These are phyloP conservation scores for Callaeas wilsoni DNA, from an alignment of 2,113 vertebrate species.

Conservation along the genomic window DNA sequence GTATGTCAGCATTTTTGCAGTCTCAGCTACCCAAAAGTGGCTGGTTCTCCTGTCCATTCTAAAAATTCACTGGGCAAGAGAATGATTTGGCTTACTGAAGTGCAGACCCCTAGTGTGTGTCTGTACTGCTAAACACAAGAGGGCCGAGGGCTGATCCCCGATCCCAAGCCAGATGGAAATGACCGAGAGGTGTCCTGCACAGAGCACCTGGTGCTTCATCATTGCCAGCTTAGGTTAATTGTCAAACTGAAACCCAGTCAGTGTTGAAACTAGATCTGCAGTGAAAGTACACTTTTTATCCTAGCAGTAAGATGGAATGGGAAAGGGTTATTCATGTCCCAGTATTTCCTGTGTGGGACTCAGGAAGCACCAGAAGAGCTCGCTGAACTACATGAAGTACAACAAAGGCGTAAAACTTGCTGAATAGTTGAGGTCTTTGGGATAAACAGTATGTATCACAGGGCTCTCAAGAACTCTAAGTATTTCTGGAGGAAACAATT, in stretches of 20 bases:
- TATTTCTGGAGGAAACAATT: not conserved
- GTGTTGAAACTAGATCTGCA: not conserved
- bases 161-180: not conserved
- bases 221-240: not conserved
- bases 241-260: not conserved
- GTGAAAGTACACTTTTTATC: not conserved
- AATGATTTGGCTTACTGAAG: not conserved
- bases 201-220: accelerated
- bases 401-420: not conserved
- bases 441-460: not conserved
- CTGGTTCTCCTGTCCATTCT: not conserved
- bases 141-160: not conserved
- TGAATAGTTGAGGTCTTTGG: not conserved
- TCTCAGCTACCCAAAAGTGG: not conserved
- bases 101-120: not conserved
- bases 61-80: not conserved
- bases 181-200: not conserved
- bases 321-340: not conserved
- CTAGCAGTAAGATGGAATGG: not conserved
- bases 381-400: not conserved
- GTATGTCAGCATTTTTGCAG: not conserved
- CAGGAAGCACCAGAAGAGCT: not conserved
- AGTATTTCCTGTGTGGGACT: not conserved
- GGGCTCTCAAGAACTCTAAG: not conserved
- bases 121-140: not conserved